Evolutionary conservation across 2,113 vertebrate genomes (phyloP), one percentile per base, ranked within the genome.

Genomic region (Peromyscus maniculatus): DNA sequence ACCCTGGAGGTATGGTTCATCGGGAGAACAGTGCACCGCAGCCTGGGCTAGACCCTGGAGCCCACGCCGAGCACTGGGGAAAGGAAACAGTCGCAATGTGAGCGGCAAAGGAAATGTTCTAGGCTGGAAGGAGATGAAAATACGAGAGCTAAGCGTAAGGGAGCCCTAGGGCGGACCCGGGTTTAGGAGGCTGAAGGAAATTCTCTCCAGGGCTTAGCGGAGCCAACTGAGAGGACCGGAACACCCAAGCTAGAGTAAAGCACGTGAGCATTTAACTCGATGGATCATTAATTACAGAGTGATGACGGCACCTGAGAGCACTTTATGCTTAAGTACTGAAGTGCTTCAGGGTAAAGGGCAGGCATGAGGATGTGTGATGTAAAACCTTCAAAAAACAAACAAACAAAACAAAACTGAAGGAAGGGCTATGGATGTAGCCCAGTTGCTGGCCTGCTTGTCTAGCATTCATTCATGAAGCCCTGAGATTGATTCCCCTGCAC

Each of bases 51-150:
- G 36, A 46, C 11, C 2, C 52, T 15, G 28, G 31, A 64, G 62
- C 71, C 55, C 3, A 64, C 5, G 36, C 2, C 10, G 36, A 89
- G 33, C 46, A 39, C 57, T 12, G n/a, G 1, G 28, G 12, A 79
- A 49, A 64, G 43, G 55, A 78, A 69, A 43, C 26, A 28, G 28
- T 43, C 21, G 13, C 28, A 10, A 62, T 78, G 74, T 57, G 82
- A 72, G 28, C 72, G 12, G 49, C 8, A 39, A 7, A 67, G 16
- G 19, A 67, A 95, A 89, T 36, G 17, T 78, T 93, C 71, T 64
- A 92, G 46, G 91, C 22, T 80, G 43, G 90, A 91, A 96, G 69
- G 24, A 84, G 22, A 46, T 92, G 62, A 77, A 87, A 36, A 78
- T 31, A 78, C 4, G 62, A 33, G 67, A 33, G 87, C 10, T 21